Evolutionary conservation across 2,113 vertebrate species (phyloP).

Genomic region (Saimiri boliviensis): DNA sequence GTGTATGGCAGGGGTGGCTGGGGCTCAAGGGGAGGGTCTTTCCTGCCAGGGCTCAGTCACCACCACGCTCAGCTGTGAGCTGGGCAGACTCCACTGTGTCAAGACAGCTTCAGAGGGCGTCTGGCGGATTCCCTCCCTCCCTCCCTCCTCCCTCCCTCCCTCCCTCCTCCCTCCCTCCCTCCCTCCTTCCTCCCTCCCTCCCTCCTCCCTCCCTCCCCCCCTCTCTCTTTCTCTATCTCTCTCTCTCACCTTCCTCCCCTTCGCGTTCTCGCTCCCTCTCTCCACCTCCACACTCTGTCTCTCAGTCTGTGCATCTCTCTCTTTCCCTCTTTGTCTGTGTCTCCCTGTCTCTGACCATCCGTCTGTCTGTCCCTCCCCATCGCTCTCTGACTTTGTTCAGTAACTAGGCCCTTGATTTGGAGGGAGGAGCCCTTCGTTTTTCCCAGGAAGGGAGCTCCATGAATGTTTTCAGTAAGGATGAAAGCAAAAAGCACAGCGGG

Average conservation of each 20-base stretch:
- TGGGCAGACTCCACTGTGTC: accelerated
- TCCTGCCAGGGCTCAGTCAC: accelerated
- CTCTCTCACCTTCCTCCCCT: neutral
- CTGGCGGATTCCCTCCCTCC: too few species aligned
- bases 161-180: neutral
- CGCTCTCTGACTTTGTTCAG: slow-evolving; percentile 70
- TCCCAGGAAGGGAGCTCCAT: slow-evolving; percentile 41
- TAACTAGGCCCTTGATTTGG: slow-evolving; percentile 54
- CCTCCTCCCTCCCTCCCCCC: neutral
- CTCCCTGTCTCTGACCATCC: neutral
- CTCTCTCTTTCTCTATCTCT: too few species aligned
- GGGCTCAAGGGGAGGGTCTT: neutral
- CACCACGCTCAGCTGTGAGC: neutral
- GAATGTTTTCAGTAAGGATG: slow-evolving; percentile 44
- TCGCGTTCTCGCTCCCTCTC: neutral
- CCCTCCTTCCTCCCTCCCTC: neutral
- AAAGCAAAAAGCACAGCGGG: neutral
- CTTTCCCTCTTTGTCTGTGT: neutral
- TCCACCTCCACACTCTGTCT: neutral
- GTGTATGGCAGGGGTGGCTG: neutral
- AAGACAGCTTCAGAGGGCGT: neutral
- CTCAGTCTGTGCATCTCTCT: neutral
- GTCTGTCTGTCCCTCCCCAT: neutral
- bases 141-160: too few species aligned
- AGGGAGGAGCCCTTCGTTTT: neutral